Evolutionary conservation across 2,888 invertebrate species (phyloP), one percentile per base, ranked within the genome.

Genomic region (Tribolium freemani): DNA sequence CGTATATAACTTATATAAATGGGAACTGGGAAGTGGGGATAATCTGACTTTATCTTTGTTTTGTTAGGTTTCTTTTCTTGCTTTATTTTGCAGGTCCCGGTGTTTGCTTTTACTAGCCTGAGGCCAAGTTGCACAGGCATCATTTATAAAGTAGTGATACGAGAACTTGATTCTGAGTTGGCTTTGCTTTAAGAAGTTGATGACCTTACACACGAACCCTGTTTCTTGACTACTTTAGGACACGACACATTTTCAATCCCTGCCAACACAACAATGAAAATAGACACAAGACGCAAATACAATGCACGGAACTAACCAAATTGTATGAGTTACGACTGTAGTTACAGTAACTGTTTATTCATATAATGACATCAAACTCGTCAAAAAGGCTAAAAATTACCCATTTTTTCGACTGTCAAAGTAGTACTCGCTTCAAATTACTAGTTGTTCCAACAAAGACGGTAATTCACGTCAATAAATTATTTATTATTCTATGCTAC

Each of bases 131-230:
- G 83, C 81, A 84, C 84, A 80, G 83, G 84, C 85, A 85, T 85
- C 84, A 85, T 84, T 85, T 85, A 85, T 84, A 85, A 84, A 83
- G 83, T 84, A 85, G 84, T 84, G 85, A 84, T 85, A 85, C 84
- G 83, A 84, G 84, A 85, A 85, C 85, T 84, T 83, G 85, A 84
- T 84, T 84, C 84, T 83, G 82, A 83, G 82, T 83, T 84, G 84
- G 82, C 82, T 84, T 85, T 83, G 83, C 84, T 84, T 83, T 82
- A 83, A 85, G 84, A 85, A 84, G 85, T 85, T 85, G 85, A 85
- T 85, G 85, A 85, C 85, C 84, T 84, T 83, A 83, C 77, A 78
- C 79, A 81, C 80, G 81, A 82, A 79, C 82, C 82, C 81, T 79
- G 79, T 73, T 77, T 76, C 75, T 75, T 76, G 73, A 60, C 68